Conservation (phyloP, 2,888 invertebrate species). For the Mesorhabditis sp. region DNA sequence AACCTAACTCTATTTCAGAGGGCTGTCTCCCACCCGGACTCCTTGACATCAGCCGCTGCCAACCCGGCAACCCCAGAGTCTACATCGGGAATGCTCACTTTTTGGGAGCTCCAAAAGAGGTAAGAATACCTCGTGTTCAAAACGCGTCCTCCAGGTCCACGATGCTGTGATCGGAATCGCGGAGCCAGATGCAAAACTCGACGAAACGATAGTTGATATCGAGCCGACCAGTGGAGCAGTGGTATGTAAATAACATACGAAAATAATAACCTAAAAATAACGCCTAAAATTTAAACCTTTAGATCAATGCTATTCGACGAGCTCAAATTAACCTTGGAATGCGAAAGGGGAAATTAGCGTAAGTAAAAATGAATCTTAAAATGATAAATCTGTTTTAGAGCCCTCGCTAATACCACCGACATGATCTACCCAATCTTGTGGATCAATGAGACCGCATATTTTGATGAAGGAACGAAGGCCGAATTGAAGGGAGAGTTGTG, state of each 20-base stretch:
- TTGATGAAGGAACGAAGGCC: constrained; percentile 44
- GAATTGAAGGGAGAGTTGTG: constrained; percentile 26
- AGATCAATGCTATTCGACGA: constrained; percentile 21
- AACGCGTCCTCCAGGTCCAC: constrained; percentile 28
- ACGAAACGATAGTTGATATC: constrained; percentile 46
- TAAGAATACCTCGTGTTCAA: constrained; percentile 11
- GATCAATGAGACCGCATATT: constrained; percentile 52
- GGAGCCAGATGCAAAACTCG: constrained; percentile 30
- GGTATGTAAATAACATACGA: constrained; percentile 14
- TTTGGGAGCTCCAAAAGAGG: constrained; percentile 37
- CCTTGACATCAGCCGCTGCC: constrained; percentile 49
- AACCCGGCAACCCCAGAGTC: constrained; percentile 48
- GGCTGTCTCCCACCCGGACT: constrained; percentile 50
- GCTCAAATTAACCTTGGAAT: constrained; percentile 55
- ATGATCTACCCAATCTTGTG: constrained; percentile 51
- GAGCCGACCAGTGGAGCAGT: constrained; percentile 50
- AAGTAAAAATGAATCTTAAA: constrained; percentile 7
- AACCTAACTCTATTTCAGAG: constrained; percentile 19
- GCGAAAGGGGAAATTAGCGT: constrained; percentile 44
- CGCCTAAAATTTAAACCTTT: constrained; percentile 14
- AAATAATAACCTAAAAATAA: background rate
- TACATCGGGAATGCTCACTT: constrained; percentile 53
- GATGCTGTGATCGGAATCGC: constrained; percentile 40
- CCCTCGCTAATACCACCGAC: constrained; percentile 26
- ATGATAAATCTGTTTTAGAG: constrained; percentile 16